phyloP scores from a whole-genome alignment of 2,888 invertebrate species.

The Unio delphinus region DNA sequence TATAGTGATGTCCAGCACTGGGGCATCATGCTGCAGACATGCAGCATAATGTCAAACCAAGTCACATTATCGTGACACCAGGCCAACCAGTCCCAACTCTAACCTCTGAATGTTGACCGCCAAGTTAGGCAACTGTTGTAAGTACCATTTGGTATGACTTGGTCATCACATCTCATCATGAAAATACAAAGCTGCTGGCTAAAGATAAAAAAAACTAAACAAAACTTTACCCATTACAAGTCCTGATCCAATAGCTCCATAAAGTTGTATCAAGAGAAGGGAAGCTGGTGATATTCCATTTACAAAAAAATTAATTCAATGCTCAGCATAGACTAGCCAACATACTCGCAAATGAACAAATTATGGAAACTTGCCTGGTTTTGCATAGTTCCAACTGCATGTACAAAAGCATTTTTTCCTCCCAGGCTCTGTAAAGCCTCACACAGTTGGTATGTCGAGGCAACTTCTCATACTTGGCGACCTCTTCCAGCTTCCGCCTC shows the following conservation, averaged over 20 bases:
- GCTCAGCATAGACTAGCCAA: too few species aligned
- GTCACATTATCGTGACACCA: too few species aligned
- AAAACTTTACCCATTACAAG: background rate
- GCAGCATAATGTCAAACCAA: too few species aligned
- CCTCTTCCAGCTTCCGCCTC: constrained; percentile 78
- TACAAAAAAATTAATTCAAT: too few species aligned
- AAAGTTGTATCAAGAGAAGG: background rate
- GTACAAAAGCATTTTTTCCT: constrained; percentile 79
- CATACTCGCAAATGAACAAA: background rate
- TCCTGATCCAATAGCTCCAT: background rate
- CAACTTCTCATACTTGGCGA: constrained; percentile 80
- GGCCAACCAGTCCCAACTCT: too few species aligned
- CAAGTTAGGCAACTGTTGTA: too few species aligned
- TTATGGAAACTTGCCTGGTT: constrained; percentile 69
- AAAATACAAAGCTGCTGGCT: too few species aligned
- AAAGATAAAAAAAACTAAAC: background rate
- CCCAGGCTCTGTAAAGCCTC: constrained; percentile 81
- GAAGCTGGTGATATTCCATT: background rate
- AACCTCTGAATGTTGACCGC: too few species aligned
- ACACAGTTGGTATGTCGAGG: constrained; percentile 81
- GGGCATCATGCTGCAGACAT: too few species aligned
- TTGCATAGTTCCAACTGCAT: constrained; percentile 82
- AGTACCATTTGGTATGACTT: too few species aligned
- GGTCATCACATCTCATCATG: too few species aligned
- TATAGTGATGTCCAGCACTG: too few species aligned